Conservation (phyloP, 2,797 vertebrate species). For the Microchirus variegatus region DNA sequence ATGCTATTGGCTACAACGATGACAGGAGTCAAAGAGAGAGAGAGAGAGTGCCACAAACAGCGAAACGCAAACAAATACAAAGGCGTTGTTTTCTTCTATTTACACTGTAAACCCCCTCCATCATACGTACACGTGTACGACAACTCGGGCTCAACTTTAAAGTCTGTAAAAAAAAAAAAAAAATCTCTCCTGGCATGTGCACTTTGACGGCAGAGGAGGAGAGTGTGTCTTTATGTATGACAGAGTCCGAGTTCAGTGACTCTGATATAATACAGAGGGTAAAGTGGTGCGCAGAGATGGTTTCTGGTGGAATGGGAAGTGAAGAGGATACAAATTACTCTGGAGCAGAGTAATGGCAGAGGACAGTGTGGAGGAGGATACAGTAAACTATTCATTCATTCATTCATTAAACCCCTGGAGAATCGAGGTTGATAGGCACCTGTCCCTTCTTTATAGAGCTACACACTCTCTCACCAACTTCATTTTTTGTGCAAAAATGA, state of each 20-base stretch:
- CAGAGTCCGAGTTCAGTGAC: conserved; percentile 26
- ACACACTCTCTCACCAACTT: background rate
- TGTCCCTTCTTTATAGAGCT: background rate
- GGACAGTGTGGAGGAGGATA: no score
- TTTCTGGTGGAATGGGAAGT: background rate
- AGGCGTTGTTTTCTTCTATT: conserved; percentile 69
- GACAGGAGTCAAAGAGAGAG: conserved; percentile 54
- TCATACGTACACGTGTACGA: conserved; percentile 20
- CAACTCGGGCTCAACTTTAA: conserved; percentile 43
- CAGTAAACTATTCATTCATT: background rate
- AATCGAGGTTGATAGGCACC: conserved; percentile 27
- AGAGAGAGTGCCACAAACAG: conserved; percentile 67
- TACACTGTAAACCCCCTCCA: conserved; percentile 65
- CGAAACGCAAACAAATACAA: conserved; percentile 74
- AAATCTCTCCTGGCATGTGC: conserved; percentile 36
- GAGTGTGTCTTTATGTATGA: conserved; percentile 12
- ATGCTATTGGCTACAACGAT: conserved; percentile 79
- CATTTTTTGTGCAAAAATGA: conserved; percentile 13
- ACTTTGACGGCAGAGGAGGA: conserved; percentile 14
- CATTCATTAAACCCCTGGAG: conserved; percentile 20
- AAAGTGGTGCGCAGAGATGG: background rate
- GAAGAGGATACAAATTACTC: background rate
- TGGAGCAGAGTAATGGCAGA: no score
- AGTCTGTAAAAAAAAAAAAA: conserved; percentile 60
- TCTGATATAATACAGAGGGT: conserved; percentile 19